Base-by-base conservation (phyloP, 37 sponge, comb jelly and placozoan genomes). In the Chondrosia reniformis region DNA sequence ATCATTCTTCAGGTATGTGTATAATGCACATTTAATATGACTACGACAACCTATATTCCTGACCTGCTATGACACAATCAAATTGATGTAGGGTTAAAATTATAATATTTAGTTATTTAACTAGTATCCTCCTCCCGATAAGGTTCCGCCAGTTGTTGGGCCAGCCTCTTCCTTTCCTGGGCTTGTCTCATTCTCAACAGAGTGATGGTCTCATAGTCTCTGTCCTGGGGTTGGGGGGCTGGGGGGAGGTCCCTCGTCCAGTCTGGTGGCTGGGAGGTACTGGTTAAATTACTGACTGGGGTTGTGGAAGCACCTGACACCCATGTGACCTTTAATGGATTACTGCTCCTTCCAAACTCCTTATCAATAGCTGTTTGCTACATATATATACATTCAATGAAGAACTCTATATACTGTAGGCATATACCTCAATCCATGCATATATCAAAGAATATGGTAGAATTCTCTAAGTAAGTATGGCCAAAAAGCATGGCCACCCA, bases 161-260 rank as follows among this genome's bases (percentile, higher is more conserved):
- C 31, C 33, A 84, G 37, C 67, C 86, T 77, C 76, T 89, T 92
- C 63, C 86, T 78, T 34, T 85, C 83, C 54, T 92, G 76, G 2
- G 91, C 93, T 33, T 92, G 85, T 78, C 82, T 67, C 46, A 92
- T 81, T 33, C 86, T 67, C 82, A 84, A 85, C 64, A 92, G 76
- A 21, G 85, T 84, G 2, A 89, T 2, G 38, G 76, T 82, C 76
- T 92, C 93, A 58, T 89, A 92, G 76, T 92, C 93, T 15, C 55
- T 49, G 13, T 77, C 81, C 9, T 30, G 25, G 28, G 6, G 9
- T 6, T 19, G 4, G 1, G 38, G 43, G 72, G 42, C 2, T 12
- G 41, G 6, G 41, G 72, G 24, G 7, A 8, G 58, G 58, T 2
- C 9, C 27, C 27, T 3, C 27, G 58, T 2, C 4, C 3, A 24